phyloP scores from a whole-genome alignment of 2,888 invertebrate species.

The Aquatica leii region DNA sequence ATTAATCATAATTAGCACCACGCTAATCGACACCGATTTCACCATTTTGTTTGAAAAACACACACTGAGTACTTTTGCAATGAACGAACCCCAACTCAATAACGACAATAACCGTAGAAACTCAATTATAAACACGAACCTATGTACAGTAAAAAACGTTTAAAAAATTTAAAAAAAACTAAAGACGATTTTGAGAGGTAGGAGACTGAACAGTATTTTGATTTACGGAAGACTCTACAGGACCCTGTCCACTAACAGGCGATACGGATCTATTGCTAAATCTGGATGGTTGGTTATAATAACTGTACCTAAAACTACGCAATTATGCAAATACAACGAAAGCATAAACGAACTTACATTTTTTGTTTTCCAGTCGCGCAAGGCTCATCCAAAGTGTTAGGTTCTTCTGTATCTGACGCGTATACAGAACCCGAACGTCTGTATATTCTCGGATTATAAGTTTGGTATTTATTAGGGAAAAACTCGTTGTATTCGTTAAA shows the following conservation, averaged over 20 bases:
- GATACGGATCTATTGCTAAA: constrained; percentile 51
- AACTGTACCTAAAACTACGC: constrained; percentile 53
- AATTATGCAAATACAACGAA: too few relatives aligned
- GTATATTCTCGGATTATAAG: constrained; percentile 55
- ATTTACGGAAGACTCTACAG: constrained; percentile 46
- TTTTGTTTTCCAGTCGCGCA: constrained; percentile 55
- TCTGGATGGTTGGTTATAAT: constrained; percentile 50
- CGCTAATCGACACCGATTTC: too few relatives aligned
- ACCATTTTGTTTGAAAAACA: too few relatives aligned
- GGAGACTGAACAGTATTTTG: constrained; percentile 40
- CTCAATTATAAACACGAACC: too few relatives aligned
- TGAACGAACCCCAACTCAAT: too few relatives aligned
- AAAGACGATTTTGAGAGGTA: constrained; percentile 5
- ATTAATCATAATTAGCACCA: too few relatives aligned
- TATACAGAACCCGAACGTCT: constrained; percentile 52
- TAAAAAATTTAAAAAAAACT: background rate
- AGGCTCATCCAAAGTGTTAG: constrained; percentile 52
- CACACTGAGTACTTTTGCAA: too few relatives aligned
- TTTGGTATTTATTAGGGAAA: constrained; percentile 56
- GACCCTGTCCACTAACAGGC: constrained; percentile 49
- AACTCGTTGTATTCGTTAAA: constrained; percentile 57
- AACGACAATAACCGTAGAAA: too few relatives aligned
- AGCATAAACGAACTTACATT: constrained; percentile 51
- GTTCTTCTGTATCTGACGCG: constrained; percentile 53
- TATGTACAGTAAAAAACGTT: too few relatives aligned